phyloP scores from a whole-genome alignment of 37 sponge, comb jelly and placozoan genomes.

The Amphimedon queenslandica region DNA sequence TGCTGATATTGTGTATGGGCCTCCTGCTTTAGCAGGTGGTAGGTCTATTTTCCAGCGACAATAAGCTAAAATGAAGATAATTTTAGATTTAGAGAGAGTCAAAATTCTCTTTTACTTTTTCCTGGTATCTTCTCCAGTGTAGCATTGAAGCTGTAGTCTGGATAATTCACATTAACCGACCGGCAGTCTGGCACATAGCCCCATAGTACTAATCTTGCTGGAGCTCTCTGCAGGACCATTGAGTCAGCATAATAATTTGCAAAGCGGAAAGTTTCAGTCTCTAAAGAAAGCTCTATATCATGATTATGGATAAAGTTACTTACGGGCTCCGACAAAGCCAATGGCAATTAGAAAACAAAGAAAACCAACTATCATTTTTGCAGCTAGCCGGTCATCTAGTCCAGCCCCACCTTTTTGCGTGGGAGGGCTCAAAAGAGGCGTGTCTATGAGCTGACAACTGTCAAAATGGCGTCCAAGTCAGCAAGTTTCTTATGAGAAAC shows the following conservation, averaged over 20 bases:
- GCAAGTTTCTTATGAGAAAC: no score
- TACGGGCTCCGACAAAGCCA: no score
- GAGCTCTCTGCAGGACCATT: slow-evolving; percentile 60
- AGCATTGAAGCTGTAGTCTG: background rate
- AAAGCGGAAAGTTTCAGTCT: slow-evolving; percentile 10
- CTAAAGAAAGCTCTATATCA: no score
- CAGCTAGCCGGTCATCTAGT: no score
- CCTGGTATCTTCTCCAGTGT: slow-evolving; percentile 23
- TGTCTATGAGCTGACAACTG: no score
- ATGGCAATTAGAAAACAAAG: no score
- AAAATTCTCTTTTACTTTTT: background rate
- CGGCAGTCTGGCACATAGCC: slow-evolving; percentile 27
- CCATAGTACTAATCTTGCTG: slow-evolving; percentile 33
- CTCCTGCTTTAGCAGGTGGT: slow-evolving; percentile 37
- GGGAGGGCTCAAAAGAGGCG: no score
- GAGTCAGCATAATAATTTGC: slow-evolving; percentile 42
- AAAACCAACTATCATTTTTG: no score
- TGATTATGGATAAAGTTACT: no score
- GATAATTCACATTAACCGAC: slow-evolving; percentile 16
- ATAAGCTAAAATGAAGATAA: background rate
- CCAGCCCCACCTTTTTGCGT: no score
- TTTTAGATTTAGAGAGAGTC: background rate
- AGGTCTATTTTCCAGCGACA: slow-evolving; percentile 32
- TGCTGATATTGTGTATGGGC: slow-evolving; percentile 32
- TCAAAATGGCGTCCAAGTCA: no score